Base-by-base conservation (phyloP, 2,113 vertebrate species). In the Oostethus manadensis region DNA sequence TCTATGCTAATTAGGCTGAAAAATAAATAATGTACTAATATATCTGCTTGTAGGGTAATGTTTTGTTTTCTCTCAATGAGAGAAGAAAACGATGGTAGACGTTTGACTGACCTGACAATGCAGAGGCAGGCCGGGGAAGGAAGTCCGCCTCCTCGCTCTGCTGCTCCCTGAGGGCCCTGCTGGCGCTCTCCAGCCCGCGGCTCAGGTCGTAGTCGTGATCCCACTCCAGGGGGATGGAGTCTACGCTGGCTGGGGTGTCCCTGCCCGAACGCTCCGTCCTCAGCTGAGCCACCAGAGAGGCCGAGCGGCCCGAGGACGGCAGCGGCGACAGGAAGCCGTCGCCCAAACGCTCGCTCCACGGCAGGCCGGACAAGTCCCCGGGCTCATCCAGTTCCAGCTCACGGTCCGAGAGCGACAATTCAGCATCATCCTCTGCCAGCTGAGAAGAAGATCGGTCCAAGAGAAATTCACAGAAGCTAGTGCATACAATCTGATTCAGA, bases 141-240 rank as follows among this genome's bases (percentile, higher is more conserved):
- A 93, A 84, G 65, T 86, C 83, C 5, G 75, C 93, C 49, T 89
- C 90, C 44, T 94, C 91, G 0, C 89, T 91, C 57, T 86, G 90
- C 45, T 93, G 91, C 54, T 94, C 93, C 1, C 91, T 88, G 47
- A 95, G 84, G 0, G 86, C 86, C 66, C 83, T 87, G 80, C 85
- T 78, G 66, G 85, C 77, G 1, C 92, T 94, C 87, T 98, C 96
- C 66, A 98, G 87, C 18, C 94, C 93, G 16, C 94, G 93, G 78
- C 95, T 98, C 77, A 99, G 90, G 86, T 99, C 96, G 0, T 98
- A 99, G 82, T 98, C 96, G 5, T 99, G 96, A 85, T 99, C 97
- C 96, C 97, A 99, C 84, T 99, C 97, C 83, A 99, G 85, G 0
- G 96, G 95, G 61, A 99, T 97, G 66, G 97, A 99, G 87, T 98